These are phyloP conservation scores for Meriones psammophilus DNA, from an alignment of 2,797 vertebrate genomes.

Conservation along the genomic window DNA sequence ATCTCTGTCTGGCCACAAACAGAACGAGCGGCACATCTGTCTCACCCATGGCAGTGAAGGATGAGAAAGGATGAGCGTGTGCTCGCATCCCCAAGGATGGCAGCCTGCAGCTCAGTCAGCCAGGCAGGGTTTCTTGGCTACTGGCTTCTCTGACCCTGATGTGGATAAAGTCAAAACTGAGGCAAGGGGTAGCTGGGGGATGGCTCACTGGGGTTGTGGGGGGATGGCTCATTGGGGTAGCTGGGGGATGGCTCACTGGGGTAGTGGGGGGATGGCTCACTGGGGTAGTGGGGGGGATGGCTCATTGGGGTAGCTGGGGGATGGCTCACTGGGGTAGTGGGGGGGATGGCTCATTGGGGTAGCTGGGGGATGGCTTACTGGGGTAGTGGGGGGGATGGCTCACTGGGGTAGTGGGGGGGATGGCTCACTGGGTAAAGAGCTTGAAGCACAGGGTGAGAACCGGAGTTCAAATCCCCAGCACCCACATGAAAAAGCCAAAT, in stretches of 20 bases:
- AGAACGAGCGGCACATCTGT: neutral
- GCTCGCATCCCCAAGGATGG: neutral
- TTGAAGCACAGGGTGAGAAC: neutral
- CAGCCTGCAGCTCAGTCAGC: neutral
- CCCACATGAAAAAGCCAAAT: neutral
- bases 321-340: too few relatives aligned
- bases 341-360: too few relatives aligned
- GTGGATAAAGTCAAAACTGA: neutral
- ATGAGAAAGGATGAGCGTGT: neutral
- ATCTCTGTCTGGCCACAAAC: neutral
- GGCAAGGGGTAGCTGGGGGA: neutral
- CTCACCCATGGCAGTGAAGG: neutral
- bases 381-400: too few relatives aligned
- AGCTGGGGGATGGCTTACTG: neutral
- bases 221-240: neutral
- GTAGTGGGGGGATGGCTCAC: neutral
- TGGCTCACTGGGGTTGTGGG: neutral
- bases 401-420: neutral
- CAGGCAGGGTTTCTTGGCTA: neutral
- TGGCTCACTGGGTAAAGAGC: neutral
- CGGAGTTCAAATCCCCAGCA: neutral
- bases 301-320: too few relatives aligned
- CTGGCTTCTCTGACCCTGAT: neutral
- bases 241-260: neutral
- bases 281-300: neutral